phyloP scores from a whole-genome alignment of 2,113 vertebrate species.

The Malurus alboscapulatus region DNA sequence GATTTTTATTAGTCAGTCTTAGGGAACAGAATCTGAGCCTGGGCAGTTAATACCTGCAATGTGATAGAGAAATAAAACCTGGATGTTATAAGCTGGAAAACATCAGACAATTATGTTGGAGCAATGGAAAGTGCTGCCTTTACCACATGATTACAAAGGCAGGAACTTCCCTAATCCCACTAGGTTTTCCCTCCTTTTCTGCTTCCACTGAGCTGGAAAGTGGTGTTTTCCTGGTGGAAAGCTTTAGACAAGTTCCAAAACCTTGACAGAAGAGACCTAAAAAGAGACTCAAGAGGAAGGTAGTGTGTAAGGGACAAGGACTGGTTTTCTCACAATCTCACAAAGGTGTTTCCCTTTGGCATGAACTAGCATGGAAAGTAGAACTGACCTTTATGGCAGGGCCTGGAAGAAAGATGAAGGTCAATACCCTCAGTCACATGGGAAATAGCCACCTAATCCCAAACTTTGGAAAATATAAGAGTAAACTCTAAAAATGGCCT shows the following conservation, averaged over 20 bases:
- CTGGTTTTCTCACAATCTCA: background rate
- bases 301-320: rapidly evolving
- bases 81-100: background rate
- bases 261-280: background rate
- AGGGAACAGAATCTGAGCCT: background rate
- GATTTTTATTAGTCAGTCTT: background rate
- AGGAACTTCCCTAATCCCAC: background rate
- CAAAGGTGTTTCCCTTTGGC: background rate
- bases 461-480: background rate
- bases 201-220: background rate
- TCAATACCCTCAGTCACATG: background rate
- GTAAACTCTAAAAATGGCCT: background rate
- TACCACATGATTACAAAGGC: background rate
- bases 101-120: background rate
- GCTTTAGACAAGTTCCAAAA: background rate
- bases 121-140: background rate
- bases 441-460: background rate
- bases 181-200: background rate
- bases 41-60: background rate
- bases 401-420: background rate
- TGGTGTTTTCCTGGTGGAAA: background rate
- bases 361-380: background rate
- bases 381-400: background rate
- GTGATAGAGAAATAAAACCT: background rate
- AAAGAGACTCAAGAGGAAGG: background rate